Evolutionary conservation across 2,888 invertebrate genomes (phyloP).

Genomic region (Dorcus hopei): DNA sequence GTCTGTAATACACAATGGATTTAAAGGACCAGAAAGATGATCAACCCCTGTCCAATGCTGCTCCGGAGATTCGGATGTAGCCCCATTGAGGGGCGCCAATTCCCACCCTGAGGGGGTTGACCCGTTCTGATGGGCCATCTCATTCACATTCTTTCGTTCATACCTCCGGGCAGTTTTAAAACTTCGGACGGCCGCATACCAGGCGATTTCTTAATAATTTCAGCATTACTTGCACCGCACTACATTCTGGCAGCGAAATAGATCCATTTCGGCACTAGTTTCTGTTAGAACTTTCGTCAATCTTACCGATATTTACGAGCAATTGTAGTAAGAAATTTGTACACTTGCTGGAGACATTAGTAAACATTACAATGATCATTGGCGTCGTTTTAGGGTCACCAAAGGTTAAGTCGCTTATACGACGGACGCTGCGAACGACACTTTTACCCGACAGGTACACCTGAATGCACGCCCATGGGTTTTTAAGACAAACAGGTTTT

Average conservation of each 20-base stretch:
- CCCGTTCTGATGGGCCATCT: constrained; percentile 39
- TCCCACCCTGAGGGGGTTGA: constrained; percentile 38
- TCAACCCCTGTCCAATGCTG: constrained; percentile 54
- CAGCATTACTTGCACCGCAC: neutral
- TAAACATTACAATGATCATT: constrained; percentile 25
- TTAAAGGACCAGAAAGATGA: constrained; percentile 60
- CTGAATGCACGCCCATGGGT: constrained; percentile 22
- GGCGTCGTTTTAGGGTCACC: constrained; percentile 27
- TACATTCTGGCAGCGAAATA: neutral
- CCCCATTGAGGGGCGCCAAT: constrained; percentile 35
- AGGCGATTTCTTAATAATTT: constrained; percentile 7
- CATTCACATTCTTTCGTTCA: constrained; percentile 29
- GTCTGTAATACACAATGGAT: constrained; percentile 65
- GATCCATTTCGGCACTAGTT: neutral
- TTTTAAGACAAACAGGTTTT: constrained; percentile 32
- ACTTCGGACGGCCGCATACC: constrained; percentile 26
- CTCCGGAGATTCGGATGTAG: constrained; percentile 33
- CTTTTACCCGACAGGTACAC: neutral
- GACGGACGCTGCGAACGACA: neutral
- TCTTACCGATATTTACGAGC: constrained; percentile 7
- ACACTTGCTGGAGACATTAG: constrained; percentile 14
- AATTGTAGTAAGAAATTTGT: constrained; percentile 1
- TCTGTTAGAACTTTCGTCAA: constrained; percentile 10
- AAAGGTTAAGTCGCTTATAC: constrained; percentile 15
- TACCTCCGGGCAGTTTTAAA: constrained; percentile 27